Evolutionary conservation across 2,797 vertebrate species (phyloP).

Genomic region (Nannoperca australis): DNA sequence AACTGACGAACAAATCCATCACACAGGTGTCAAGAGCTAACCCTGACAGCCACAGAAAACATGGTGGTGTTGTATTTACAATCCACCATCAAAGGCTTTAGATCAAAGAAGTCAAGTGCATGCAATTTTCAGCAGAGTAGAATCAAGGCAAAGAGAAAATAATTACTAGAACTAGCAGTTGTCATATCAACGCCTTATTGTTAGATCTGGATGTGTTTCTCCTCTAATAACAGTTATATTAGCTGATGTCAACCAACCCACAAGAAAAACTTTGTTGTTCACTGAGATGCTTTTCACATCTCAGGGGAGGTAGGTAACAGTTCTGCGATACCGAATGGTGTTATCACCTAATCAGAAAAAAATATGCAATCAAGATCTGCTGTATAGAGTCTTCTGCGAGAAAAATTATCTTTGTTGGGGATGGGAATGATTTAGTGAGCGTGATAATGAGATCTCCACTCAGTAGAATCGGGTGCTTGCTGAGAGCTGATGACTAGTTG

Average conservation of each 20-base stretch:
- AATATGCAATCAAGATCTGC: constrained; percentile 39
- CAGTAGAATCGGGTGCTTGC: constrained; percentile 24
- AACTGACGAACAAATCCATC: constrained; percentile 64
- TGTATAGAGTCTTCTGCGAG: constrained; percentile 15
- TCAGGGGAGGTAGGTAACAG: constrained; percentile 27
- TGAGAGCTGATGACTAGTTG: constrained; percentile 48
- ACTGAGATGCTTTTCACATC: constrained; percentile 34
- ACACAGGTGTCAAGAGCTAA: constrained; percentile 57
- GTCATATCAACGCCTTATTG: constrained; percentile 59
- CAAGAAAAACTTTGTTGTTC: constrained; percentile 35
- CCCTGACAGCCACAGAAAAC: constrained; percentile 62
- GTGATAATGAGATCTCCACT: constrained; percentile 56
- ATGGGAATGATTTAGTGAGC: constrained; percentile 46
- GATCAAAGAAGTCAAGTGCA: constrained; percentile 70
- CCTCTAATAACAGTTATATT: constrained; percentile 57
- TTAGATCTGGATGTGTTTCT: constrained; percentile 54
- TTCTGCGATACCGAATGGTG: not conserved
- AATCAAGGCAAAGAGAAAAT: constrained; percentile 66
- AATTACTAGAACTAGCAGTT: constrained; percentile 67
- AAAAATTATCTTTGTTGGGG: constrained; percentile 48
- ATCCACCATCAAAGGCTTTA: constrained; percentile 58
- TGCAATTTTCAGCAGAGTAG: constrained; percentile 66
- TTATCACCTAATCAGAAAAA: constrained; percentile 24
- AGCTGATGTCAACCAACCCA: constrained; percentile 52
- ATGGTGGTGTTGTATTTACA: constrained; percentile 64